Evolutionary conservation across 2,113 vertebrate genomes (phyloP).

Genomic region (Chroicocephalus ridibundus): DNA sequence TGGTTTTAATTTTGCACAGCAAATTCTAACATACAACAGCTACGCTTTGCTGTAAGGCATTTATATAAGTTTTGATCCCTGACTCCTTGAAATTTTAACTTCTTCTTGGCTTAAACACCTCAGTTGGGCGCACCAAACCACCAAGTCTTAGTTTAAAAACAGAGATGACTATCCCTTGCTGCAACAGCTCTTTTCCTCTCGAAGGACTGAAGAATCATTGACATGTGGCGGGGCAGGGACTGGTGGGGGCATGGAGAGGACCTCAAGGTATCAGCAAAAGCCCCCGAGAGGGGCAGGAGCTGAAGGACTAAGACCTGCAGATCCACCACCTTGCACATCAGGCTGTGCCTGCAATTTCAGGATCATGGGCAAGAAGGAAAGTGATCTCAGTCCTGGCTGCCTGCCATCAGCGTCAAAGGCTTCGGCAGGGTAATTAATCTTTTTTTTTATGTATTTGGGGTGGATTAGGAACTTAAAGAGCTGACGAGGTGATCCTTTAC

Average conservation of each 20-base stretch:
- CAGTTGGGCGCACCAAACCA: neutral
- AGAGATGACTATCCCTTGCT: neutral
- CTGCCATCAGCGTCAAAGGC: slow-evolving; percentile 39
- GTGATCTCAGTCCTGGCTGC: slow-evolving; percentile 53
- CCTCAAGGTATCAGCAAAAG: slow-evolving; percentile 1
- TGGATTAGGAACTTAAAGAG: neutral
- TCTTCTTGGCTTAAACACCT: neutral
- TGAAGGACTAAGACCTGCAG: slow-evolving; percentile 37
- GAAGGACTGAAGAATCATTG: neutral
- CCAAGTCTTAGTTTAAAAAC: neutral
- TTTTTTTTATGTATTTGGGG: slow-evolving; percentile 41
- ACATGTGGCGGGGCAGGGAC: slow-evolving; percentile 6
- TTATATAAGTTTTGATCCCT: neutral
- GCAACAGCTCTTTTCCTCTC: slow-evolving; percentile 14
- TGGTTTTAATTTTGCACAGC: neutral
- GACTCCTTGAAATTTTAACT: neutral
- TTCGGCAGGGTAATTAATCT: slow-evolving; percentile 45
- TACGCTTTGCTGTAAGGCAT: neutral
- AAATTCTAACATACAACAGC: neutral
- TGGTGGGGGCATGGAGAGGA: slow-evolving; percentile 36
- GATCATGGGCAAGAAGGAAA: slow-evolving; percentile 55
- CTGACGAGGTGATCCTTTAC: slow-evolving; percentile 35
- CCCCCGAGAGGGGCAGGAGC: slow-evolving; percentile 22
- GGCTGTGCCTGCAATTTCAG: slow-evolving; percentile 58
- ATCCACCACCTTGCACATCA: slow-evolving; percentile 45